phyloP scores from a whole-genome alignment of 2,888 invertebrate species.

The Orthosia gracilis region DNA sequence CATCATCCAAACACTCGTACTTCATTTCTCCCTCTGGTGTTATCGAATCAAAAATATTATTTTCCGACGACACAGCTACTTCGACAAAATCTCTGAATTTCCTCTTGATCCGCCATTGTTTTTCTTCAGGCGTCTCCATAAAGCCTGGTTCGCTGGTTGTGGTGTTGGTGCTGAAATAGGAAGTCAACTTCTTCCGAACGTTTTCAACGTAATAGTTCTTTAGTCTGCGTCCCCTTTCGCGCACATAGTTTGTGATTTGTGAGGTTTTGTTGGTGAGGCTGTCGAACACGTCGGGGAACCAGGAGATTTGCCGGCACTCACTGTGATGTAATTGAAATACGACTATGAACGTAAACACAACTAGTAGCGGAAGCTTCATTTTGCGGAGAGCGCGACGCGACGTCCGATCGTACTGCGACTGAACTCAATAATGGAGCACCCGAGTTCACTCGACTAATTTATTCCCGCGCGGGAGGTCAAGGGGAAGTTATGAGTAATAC shows the following conservation, averaged over 20 bases:
- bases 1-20: slow-evolving; percentile 76
- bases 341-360: slow-evolving; percentile 74
- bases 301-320: slow-evolving; percentile 76
- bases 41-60: slow-evolving; percentile 78
- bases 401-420: slow-evolving; percentile 68
- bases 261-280: slow-evolving; percentile 80
- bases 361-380: slow-evolving; percentile 78
- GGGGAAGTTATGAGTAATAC: slow-evolving; percentile 73
- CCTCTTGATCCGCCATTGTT: slow-evolving; percentile 71
- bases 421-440: slow-evolving; percentile 72
- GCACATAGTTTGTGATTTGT: slow-evolving; percentile 80
- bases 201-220: slow-evolving; percentile 80
- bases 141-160: slow-evolving; percentile 40
- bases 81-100: slow-evolving; percentile 77
- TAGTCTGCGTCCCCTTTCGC: slow-evolving; percentile 79
- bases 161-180: slow-evolving; percentile 73
- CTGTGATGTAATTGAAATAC: slow-evolving; percentile 72
- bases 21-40: slow-evolving; percentile 72
- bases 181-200: slow-evolving; percentile 79
- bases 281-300: slow-evolving; percentile 83
- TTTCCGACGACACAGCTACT: slow-evolving; percentile 71
- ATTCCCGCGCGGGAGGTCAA: slow-evolving; percentile 80
- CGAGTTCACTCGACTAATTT: slow-evolving; percentile 69
- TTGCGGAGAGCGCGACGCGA: slow-evolving; percentile 59
- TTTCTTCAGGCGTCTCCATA: slow-evolving; percentile 40